A percentile compares a stretch with the other conserved stretches of the same genome.
Conservation (phyloP, 2,797 vertebrate species). For the Cyclura pinguis region DNA sequence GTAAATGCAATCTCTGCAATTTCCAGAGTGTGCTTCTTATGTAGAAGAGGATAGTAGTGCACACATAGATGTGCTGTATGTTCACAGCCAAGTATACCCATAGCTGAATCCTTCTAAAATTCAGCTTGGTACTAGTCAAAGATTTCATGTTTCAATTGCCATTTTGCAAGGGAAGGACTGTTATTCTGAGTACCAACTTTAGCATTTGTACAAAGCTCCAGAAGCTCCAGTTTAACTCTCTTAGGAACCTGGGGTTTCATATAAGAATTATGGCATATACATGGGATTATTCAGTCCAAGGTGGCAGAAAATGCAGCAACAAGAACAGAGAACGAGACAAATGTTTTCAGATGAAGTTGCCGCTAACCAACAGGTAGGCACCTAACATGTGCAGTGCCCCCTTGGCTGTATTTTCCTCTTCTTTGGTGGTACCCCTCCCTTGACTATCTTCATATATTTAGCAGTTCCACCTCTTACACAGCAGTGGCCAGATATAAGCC, state of each 20-base stretch:
- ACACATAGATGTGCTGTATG: not conserved
- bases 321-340: too few species aligned
- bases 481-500: not conserved
- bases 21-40: not conserved
- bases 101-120: not conserved
- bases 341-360: not conserved
- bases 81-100: not conserved
- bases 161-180: not conserved
- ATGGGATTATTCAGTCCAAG: not conserved
- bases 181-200: not conserved
- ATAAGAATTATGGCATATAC: too few species aligned
- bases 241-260: conserved; percentile 19
- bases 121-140: not conserved
- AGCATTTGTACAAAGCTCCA: not conserved
- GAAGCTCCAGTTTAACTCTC: not conserved
- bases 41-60: not conserved
- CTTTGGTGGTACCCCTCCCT: not conserved
- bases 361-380: not conserved
- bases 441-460: not conserved
- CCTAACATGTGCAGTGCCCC: not conserved
- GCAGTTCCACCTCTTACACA: not conserved
- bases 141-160: not conserved
- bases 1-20: not conserved
- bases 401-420: not conserved
- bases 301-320: not conserved